Percentiles rank a stretch among this genome's conserved stretches.
phyloP scores from a whole-genome alignment of 2,113 vertebrate genomes.

The Procavia capensis region DNA sequence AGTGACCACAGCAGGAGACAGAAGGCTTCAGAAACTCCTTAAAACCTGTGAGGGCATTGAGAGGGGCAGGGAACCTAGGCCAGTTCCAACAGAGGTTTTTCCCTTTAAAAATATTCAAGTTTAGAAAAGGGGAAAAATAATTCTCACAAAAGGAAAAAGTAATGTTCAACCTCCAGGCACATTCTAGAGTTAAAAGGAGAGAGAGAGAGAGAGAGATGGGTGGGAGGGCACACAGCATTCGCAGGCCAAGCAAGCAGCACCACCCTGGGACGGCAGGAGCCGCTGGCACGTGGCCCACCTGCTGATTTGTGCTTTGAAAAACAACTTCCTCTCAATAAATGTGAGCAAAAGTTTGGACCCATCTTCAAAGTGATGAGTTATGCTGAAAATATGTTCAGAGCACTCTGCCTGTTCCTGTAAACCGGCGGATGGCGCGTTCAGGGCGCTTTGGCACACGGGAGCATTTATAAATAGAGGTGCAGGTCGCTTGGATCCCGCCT shows the following conservation, averaged over 20 bases:
- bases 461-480: slow-evolving; percentile 80
- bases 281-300: slow-evolving; percentile 48
- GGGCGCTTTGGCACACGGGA: slow-evolving; percentile 59
- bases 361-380: slow-evolving; percentile 89
- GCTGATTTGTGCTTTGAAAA: slow-evolving; percentile 80
- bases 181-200: not conserved
- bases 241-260: rapidly evolving
- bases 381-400: slow-evolving; percentile 83
- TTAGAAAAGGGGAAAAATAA: slow-evolving; percentile 2
- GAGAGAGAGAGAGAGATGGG: not conserved
- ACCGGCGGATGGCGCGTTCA: slow-evolving; percentile 70
- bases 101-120: not conserved
- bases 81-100: not conserved
- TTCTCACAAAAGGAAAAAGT: not conserved
- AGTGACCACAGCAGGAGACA: rapidly evolving
- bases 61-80: not conserved
- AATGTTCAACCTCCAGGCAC: not conserved
- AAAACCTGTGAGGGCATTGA: not conserved
- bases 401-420: slow-evolving; percentile 83
- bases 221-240: not conserved
- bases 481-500: not conserved
- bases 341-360: slow-evolving; percentile 88
- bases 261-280: slow-evolving; percentile 56
- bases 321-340: slow-evolving; percentile 90
- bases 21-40: rapidly evolving